Conservation (phyloP, 2,113 vertebrate species). For the Kryptolebias marmoratus region DNA sequence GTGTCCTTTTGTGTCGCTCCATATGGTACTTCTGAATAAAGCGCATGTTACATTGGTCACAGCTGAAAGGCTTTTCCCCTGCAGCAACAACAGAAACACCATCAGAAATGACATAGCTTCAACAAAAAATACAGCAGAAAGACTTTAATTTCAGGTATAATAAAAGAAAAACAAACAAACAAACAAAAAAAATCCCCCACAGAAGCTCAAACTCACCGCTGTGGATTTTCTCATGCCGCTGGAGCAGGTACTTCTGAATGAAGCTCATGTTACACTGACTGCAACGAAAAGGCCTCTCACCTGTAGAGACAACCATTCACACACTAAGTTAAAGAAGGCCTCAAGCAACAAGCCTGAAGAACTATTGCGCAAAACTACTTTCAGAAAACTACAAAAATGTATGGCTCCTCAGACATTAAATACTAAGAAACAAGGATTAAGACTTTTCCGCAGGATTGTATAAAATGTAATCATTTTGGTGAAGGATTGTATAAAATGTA, state of each 20-base stretch:
- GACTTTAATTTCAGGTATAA: neutral
- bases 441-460: neutral
- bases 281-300: conserved; percentile 98
- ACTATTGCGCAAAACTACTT: too few species aligned
- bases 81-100: conserved; percentile 12
- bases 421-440: too few species aligned
- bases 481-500: neutral
- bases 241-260: conserved; percentile 98
- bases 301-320: conserved; percentile 76
- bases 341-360: too few species aligned
- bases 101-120: neutral
- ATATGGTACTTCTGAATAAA: conserved; percentile 99
- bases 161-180: neutral
- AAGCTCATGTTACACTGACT: conserved; percentile 99
- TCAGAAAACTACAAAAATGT: too few species aligned
- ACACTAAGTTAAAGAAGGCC: conserved; percentile 58
- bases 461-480: neutral
- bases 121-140: neutral
- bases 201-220: conserved; percentile 80
- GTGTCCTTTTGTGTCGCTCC: conserved; percentile 98
- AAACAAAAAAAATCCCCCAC: too few species aligned
- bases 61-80: conserved; percentile 98
- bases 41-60: conserved; percentile 99
- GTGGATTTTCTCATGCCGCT: conserved; percentile 98
- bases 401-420: too few species aligned